Percentiles rank a stretch among this genome's conserved stretches.
Evolutionary conservation across 2,888 invertebrate species (phyloP).

Genomic region (Xanthorhoe designata): DNA sequence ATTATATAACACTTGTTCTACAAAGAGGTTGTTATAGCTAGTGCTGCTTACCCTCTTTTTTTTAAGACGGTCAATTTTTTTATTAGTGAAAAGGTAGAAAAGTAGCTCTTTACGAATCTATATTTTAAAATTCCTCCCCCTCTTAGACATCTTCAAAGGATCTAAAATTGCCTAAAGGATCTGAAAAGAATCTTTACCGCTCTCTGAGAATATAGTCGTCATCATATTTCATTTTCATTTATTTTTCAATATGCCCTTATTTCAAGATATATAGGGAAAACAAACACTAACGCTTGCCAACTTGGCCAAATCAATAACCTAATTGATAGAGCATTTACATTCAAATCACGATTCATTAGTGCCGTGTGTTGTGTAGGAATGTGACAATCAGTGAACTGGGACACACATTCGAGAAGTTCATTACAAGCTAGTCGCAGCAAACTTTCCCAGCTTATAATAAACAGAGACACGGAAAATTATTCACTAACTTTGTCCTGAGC

Average conservation of each 20-base stretch:
- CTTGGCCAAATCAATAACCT: slow-evolving; percentile 17
- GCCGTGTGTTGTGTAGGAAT: slow-evolving; percentile 38
- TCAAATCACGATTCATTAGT: slow-evolving; percentile 37
- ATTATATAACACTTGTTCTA: slow-evolving; percentile 33
- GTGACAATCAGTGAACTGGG: slow-evolving; percentile 62
- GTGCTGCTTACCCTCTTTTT: slow-evolving; percentile 7
- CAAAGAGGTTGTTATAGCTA: slow-evolving; percentile 21
- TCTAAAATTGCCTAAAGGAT: too few species aligned
- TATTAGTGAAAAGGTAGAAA: not conserved
- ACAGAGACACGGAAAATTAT: slow-evolving; percentile 84
- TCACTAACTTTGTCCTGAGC: slow-evolving; percentile 79
- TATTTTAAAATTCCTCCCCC: too few species aligned
- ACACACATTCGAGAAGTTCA: slow-evolving; percentile 70
- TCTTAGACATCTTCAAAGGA: too few species aligned
- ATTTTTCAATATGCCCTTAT: too few species aligned
- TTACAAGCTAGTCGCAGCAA: slow-evolving; percentile 71
- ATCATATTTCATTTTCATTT: too few species aligned
- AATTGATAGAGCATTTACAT: slow-evolving; percentile 27
- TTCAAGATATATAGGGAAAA: not conserved
- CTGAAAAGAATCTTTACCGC: too few species aligned
- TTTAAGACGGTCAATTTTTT: not conserved
- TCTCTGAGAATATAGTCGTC: too few species aligned
- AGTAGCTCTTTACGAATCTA: too few species aligned
- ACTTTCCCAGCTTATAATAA: slow-evolving; percentile 80
- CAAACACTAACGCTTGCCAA: slow-evolving; percentile 6